Evolutionary conservation across 1,140 invertebrate genomes (phyloP).

Genomic region (Elysia chlorotica): DNA sequence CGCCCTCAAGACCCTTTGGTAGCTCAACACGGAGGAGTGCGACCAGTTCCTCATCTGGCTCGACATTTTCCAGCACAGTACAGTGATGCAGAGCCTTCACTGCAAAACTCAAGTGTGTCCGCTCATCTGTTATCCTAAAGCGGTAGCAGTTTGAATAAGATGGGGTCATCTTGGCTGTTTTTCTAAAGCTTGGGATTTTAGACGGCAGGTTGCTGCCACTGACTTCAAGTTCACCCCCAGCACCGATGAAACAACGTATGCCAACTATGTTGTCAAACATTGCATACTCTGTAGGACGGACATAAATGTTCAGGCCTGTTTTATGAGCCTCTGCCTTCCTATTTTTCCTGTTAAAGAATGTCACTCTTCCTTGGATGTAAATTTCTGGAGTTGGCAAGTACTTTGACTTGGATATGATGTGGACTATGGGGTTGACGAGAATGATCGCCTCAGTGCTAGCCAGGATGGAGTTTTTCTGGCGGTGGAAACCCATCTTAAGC

Average conservation of each 20-base stretch:
- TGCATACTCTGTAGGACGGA: slow-evolving; percentile 41
- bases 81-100: slow-evolving; percentile 48
- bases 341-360: slow-evolving; percentile 47
- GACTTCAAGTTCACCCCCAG: slow-evolving; percentile 46
- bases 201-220: slow-evolving; percentile 36
- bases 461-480: slow-evolving; percentile 49
- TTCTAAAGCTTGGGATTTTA: slow-evolving; percentile 26
- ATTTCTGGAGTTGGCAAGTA: slow-evolving; percentile 38
- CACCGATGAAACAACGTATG: slow-evolving; percentile 50
- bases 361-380: slow-evolving; percentile 43
- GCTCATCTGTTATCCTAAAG: slow-evolving; percentile 44
- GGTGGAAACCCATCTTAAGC: slow-evolving; percentile 56
- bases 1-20: slow-evolving; percentile 28
- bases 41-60: slow-evolving; percentile 27
- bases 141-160: slow-evolving; percentile 46
- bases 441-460: slow-evolving; percentile 52
- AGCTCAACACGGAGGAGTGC: slow-evolving; percentile 37
- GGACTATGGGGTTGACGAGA: slow-evolving; percentile 43
- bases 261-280: slow-evolving; percentile 51
- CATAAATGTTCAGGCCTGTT: slow-evolving; percentile 51
- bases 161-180: slow-evolving; percentile 40
- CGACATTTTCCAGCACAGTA: slow-evolving; percentile 45
- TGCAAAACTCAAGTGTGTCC: slow-evolving; percentile 35
- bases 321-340: slow-evolving; percentile 28
- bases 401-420: slow-evolving; percentile 45